phyloP scores from a whole-genome alignment of 2,888 invertebrate species.

The Agrotis ipsilon region DNA sequence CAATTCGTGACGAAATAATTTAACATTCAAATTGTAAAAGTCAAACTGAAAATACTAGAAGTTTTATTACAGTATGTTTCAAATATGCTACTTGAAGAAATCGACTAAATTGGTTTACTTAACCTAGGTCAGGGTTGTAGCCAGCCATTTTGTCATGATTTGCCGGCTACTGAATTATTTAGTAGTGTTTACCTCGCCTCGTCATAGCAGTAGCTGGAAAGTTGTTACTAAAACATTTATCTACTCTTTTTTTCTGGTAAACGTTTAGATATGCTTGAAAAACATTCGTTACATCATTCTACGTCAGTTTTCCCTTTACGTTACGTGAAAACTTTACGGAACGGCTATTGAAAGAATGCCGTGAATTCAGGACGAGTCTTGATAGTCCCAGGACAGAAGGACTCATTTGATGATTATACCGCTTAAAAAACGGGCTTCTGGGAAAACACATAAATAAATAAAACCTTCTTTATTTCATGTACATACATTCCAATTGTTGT shows the following conservation, averaged over 20 bases:
- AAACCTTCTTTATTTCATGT: no score
- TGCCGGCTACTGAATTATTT: slow-evolving; percentile 46
- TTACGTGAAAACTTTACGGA: no score
- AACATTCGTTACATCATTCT: no score
- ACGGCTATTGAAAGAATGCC: no score
- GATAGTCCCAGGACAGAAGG: no score
- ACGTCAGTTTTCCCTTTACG: no score
- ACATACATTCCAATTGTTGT: no score
- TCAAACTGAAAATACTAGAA: neutral
- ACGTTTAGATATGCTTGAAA: neutral
- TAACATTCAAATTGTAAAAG: neutral
- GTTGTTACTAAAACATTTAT: neutral
- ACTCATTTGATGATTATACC: no score
- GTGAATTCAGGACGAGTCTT: no score
- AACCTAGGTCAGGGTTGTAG: neutral
- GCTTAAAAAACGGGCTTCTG: no score
- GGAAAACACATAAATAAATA: no score
- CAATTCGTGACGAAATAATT: no score
- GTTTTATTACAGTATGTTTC: neutral
- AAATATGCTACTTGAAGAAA: neutral
- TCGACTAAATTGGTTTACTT: slow-evolving; percentile 29
- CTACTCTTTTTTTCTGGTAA: neutral
- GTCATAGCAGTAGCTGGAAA: slow-evolving; percentile 17
- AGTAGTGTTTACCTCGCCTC: slow-evolving; percentile 30
- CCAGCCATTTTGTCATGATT: slow-evolving; percentile 28